A percentile compares a stretch with the other conserved stretches of the same genome.
phyloP scores from a whole-genome alignment of 1,140 invertebrate genomes.

The Ceratina australensis region DNA sequence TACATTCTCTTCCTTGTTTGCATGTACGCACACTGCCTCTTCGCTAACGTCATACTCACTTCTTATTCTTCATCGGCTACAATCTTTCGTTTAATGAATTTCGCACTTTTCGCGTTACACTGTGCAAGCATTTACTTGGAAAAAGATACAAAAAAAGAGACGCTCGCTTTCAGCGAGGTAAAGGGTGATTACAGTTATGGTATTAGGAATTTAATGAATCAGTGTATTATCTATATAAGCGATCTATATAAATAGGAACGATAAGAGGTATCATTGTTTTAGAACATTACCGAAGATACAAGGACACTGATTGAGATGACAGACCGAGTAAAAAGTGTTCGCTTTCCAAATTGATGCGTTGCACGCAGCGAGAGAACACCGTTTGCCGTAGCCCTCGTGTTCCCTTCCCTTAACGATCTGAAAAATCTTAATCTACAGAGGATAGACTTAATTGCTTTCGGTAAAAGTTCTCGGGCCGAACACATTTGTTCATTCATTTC shows the following conservation, averaged over 20 bases:
- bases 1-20: background rate
- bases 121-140: constrained; percentile 35
- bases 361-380: constrained; percentile 25
- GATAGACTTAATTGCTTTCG: constrained; percentile 47
- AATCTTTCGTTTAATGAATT: constrained; percentile 29
- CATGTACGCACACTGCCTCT: too few relatives aligned
- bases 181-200: constrained; percentile 38
- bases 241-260: constrained; percentile 58
- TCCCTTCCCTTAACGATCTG: background rate
- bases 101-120: constrained; percentile 24
- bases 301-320: constrained; percentile 47
- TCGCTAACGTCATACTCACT: background rate
- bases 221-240: constrained; percentile 43
- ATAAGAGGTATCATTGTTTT: constrained; percentile 59
- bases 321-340: constrained; percentile 40
- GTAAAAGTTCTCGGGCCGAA: constrained; percentile 21
- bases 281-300: constrained; percentile 41
- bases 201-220: constrained; percentile 34
- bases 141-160: constrained; percentile 48
- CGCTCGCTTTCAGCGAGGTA: constrained; percentile 28
- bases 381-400: background rate
- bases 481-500: constrained; percentile 22
- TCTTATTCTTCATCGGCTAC: background rate
- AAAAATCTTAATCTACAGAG: constrained; percentile 40
- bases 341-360: background rate